Evolutionary conservation across 2,888 invertebrate genomes (phyloP).

Genomic region (Candidula unifasciata): DNA sequence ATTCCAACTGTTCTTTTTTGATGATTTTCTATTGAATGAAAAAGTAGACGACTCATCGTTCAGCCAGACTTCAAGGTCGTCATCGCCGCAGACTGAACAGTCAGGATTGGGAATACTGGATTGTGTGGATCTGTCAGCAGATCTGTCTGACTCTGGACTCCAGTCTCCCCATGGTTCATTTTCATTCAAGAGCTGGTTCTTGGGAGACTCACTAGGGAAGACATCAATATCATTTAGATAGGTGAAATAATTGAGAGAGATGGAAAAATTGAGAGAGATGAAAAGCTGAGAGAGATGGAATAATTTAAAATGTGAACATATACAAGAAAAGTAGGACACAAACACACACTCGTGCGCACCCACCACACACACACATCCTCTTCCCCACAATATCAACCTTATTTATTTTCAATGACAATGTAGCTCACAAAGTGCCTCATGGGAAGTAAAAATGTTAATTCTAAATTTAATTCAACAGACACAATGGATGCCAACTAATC

Average conservation of each 20-base stretch:
- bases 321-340: too few species aligned
- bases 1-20: slow-evolving; percentile 54
- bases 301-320: too few species aligned
- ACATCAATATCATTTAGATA: too few species aligned
- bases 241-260: too few species aligned
- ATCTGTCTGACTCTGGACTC: slow-evolving; percentile 62
- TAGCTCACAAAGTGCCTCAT: background rate
- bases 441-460: background rate
- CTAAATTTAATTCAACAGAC: background rate
- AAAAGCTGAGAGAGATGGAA: too few species aligned
- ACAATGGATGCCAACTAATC: too few species aligned
- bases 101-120: slow-evolving; percentile 53
- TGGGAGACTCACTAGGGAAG: slow-evolving; percentile 64
- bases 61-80: slow-evolving; percentile 72
- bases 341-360: too few species aligned
- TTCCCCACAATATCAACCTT: too few species aligned
- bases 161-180: slow-evolving; percentile 68
- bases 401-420: too few species aligned
- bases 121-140: slow-evolving; percentile 42
- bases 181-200: slow-evolving; percentile 64
- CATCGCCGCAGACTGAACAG: slow-evolving; percentile 59
- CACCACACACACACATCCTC: too few species aligned
- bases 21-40: slow-evolving; percentile 48
- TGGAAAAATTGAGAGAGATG: too few species aligned
- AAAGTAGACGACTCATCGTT: slow-evolving; percentile 63